Base-by-base conservation (phyloP, 1,140 invertebrate genomes). In the Polyergus mexicanus region DNA sequence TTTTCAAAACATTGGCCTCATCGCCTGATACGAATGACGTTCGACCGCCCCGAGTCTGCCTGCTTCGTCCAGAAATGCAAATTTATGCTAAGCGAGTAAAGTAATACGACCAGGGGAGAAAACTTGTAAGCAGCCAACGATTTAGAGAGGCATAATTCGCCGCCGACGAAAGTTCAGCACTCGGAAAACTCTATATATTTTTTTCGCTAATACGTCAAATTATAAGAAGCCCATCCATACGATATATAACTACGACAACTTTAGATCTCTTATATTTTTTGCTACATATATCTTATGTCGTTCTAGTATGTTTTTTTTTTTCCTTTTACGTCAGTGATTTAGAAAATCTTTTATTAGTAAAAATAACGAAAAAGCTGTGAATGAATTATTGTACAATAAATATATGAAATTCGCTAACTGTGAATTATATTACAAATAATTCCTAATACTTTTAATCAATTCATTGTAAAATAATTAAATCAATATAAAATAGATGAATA, bases 11-110 rank as follows among this genome's bases (percentile, higher is more conserved):
- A 58, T 84, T 54, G 41, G 16, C 60, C n/a, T 60, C 41, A 51
- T 72, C 22, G 74, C 25, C 32, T 78, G 72, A 85, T 74, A 51
- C 51, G 84, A 80, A 80, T 58, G 65, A 69, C 65, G 54, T 86
- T 71, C 75, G 60, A 35, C 71, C 56, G 54, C 62, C 35, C 62
- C 60, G 69, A 81, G 76, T 58, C 62, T 35, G 47, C 83, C 62
- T 41, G 75, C 56, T 72, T 85, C 75, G 47, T 81, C 51, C 69
- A 54, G 35, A 69, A 65, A 88, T 89, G 88, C 83, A 89, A 89
- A 89, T 89, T 89, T 89, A 89, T 89, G 88, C 88, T 89, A 89
- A 89, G 58, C 32, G 10, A 62, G 83, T 88, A 86, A 88, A 89
- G 69, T 78, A 83, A 88, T 72, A 84, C 83, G 58, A 86, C 35